Percentiles rank a stretch among this genome's conserved stretches.
Evolutionary conservation across 2,888 invertebrate species (phyloP).

Genomic region (Drosophila maculinotata): DNA sequence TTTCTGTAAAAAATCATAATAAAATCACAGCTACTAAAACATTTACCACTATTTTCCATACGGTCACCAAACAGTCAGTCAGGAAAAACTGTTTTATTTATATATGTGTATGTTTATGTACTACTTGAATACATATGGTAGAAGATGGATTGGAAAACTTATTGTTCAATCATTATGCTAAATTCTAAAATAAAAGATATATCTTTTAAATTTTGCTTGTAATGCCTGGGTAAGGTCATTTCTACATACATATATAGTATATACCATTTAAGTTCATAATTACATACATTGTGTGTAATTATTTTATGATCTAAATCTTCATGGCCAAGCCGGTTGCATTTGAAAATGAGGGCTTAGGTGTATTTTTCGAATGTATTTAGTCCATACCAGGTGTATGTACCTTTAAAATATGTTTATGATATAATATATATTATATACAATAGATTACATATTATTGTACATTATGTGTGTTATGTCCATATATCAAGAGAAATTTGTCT

Average conservation of each 20-base stretch:
- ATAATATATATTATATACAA: neutral
- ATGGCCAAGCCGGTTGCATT: conserved; percentile 15
- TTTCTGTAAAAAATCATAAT: too few species aligned
- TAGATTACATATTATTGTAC: neutral
- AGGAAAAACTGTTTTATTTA: too few species aligned
- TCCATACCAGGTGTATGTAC: neutral
- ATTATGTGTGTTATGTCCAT: neutral
- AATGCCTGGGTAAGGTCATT: neutral
- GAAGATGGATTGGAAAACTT: too few species aligned
- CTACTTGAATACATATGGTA: too few species aligned
- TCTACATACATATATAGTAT: neutral
- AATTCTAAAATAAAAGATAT: neutral
- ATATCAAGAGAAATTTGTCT: neutral
- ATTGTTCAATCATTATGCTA: too few species aligned
- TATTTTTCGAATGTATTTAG: conserved; percentile 5
- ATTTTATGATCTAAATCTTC: conserved; percentile 3
- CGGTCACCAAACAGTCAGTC: too few species aligned
- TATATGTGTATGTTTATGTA: too few species aligned
- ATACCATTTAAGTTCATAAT: neutral
- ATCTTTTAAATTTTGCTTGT: neutral
- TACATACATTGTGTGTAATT: too few species aligned
- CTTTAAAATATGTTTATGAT: conserved; percentile 4
- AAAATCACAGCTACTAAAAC: too few species aligned
- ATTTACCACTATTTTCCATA: too few species aligned
- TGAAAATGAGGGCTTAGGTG: conserved; percentile 6